These are phyloP conservation scores for Fratercula arctica DNA, from an alignment of 2,797 vertebrate genomes.

Conservation along the genomic window DNA sequence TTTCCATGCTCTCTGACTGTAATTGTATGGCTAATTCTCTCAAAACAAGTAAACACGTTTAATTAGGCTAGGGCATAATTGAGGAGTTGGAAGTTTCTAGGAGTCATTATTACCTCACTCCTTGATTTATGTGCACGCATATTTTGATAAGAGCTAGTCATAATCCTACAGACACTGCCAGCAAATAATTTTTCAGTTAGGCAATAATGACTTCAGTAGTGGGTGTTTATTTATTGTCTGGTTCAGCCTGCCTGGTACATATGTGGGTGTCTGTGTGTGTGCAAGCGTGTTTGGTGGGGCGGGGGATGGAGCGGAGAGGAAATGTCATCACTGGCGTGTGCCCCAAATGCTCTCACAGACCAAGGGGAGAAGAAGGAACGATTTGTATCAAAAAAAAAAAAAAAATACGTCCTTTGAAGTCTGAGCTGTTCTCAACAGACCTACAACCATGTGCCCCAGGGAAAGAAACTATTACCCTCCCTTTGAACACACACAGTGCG, in stretches of 20 bases:
- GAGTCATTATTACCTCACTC: constrained; percentile 63
- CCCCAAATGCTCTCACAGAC: neutral
- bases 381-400: neutral
- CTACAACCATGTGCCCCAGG: neutral
- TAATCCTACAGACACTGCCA: constrained; percentile 67
- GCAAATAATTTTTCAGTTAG: constrained; percentile 74
- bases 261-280: constrained; percentile 64
- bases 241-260: constrained; percentile 65
- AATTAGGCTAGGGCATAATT: constrained; percentile 52
- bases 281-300: constrained; percentile 15
- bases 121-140: constrained; percentile 57
- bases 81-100: constrained; percentile 58
- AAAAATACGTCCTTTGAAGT: neutral
- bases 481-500: neutral
- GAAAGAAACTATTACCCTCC: neutral
- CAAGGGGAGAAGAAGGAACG: neutral
- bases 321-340: constrained; percentile 28
- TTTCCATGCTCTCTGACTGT: neutral
- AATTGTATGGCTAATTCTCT: neutral
- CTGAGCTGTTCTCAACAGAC: constrained; percentile 1
- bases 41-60: constrained; percentile 27
- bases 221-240: constrained; percentile 74
- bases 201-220: constrained; percentile 73
- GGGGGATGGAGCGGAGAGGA: constrained; percentile 25
- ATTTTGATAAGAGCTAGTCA: constrained; percentile 71